A percentile compares a stretch with the other conserved stretches of the same genome.
These are phyloP conservation scores for Meloidogyne hapla DNA, from an alignment of 1,140 invertebrate species.

Conservation along the genomic window DNA sequence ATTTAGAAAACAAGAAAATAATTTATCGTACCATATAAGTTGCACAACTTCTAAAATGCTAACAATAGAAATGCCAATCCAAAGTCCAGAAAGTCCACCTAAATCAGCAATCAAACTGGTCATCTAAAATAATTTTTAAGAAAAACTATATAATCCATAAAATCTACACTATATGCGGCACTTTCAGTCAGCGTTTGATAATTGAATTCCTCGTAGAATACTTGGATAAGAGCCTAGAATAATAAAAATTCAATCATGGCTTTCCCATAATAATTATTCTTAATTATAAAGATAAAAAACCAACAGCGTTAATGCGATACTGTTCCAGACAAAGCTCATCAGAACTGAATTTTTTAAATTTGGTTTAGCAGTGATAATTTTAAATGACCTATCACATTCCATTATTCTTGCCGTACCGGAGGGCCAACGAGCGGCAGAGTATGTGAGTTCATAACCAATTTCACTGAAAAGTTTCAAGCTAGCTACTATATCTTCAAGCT, in stretches of 20 bases:
- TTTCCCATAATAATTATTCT: background rate
- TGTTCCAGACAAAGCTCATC: slow-evolving; percentile 63
- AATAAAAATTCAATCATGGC: background rate
- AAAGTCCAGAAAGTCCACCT: slow-evolving; percentile 60
- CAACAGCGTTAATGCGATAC: slow-evolving; percentile 59
- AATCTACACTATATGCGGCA: slow-evolving; percentile 55
- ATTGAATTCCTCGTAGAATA: slow-evolving; percentile 63
- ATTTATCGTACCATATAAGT: slow-evolving; percentile 24
- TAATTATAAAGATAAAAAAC: slow-evolving; percentile 49
- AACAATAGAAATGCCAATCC: slow-evolving; percentile 63
- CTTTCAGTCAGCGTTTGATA: slow-evolving; percentile 61
- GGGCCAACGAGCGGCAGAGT: slow-evolving; percentile 62
- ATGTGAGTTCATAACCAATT: slow-evolving; percentile 62
- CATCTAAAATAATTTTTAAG: slow-evolving; percentile 11
- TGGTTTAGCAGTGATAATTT: slow-evolving; percentile 40
- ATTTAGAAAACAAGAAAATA: background rate
- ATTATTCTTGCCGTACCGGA: slow-evolving; percentile 60
- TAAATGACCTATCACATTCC: slow-evolving; percentile 13
- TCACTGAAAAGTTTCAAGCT: slow-evolving; percentile 44
- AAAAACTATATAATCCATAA: too few species aligned
- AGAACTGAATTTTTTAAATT: background rate
- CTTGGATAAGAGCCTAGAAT: slow-evolving; percentile 35
- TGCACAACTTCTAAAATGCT: slow-evolving; percentile 56
- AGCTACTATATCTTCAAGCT: too few species aligned
- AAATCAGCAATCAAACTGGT: slow-evolving; percentile 59